These are phyloP conservation scores for Lathronympha strigana DNA, from an alignment of 2,888 invertebrate genomes.

Conservation along the genomic window DNA sequence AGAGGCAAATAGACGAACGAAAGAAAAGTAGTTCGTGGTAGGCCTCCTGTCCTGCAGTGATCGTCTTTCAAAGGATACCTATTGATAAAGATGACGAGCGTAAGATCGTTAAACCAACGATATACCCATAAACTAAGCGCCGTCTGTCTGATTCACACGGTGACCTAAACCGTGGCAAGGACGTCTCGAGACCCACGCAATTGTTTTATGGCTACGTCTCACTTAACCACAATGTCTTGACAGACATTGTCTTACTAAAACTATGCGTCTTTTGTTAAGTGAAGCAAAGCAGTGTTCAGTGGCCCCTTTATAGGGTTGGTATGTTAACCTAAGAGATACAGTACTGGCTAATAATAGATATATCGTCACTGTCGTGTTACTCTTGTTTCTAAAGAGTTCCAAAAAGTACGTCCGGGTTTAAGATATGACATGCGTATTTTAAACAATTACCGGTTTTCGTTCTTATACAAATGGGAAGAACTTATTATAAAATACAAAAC, in stretches of 20 bases:
- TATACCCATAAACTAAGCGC: conserved; percentile 15
- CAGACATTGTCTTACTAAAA: not conserved
- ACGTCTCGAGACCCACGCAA: conserved; percentile 39
- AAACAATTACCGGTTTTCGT: too few species aligned
- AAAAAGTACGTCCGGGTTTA: too few species aligned
- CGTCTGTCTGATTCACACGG: conserved; percentile 35
- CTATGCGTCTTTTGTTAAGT: conserved; percentile 1
- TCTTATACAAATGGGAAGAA: too few species aligned
- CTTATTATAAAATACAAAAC: too few species aligned
- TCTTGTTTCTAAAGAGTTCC: too few species aligned
- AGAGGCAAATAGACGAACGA: too few species aligned
- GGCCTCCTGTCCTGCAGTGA: too few species aligned
- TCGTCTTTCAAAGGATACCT: not conserved
- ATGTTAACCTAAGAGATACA: not conserved
- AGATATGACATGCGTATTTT: too few species aligned
- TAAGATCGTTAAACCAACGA: not conserved
- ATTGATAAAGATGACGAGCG: not conserved
- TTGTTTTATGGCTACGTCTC: conserved; percentile 31
- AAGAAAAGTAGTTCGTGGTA: too few species aligned
- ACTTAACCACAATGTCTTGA: not conserved
- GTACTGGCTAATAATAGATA: not conserved
- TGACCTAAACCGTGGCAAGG: conserved; percentile 38
- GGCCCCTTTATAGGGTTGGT: conserved; percentile 4
- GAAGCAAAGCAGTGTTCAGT: not conserved
- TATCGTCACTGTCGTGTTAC: not conserved